Conservation (phyloP, 2,113 vertebrate genomes). For the Cebidichthys violaceus region DNA sequence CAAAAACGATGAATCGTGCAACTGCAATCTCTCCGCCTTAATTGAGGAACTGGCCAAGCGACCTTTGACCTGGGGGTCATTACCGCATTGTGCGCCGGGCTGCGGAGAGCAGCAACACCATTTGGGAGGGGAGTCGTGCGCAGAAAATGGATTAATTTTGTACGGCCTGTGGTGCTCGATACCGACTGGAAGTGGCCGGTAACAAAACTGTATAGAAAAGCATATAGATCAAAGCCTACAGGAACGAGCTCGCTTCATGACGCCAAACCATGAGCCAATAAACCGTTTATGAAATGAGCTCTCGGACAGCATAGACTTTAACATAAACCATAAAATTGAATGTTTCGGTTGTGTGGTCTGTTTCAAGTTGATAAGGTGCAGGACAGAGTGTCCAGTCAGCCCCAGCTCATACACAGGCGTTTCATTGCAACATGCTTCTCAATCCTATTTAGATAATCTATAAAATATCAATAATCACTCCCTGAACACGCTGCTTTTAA, state of each 20-base stretch:
- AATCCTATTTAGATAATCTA: conserved; percentile 16
- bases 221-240: conserved; percentile 40
- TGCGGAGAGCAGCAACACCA: conserved; percentile 63
- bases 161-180: conserved; percentile 57
- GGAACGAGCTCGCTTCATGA: background rate
- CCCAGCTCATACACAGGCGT: background rate
- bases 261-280: conserved; percentile 51
- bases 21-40: conserved; percentile 80
- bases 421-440: background rate
- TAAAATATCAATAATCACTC: conserved; percentile 25
- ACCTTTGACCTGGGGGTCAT: conserved; percentile 83
- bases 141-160: conserved; percentile 75
- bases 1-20: conserved; percentile 67
- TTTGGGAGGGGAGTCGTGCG: conserved; percentile 64
- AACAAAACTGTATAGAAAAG: conserved; percentile 8
- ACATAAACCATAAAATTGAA: conserved; percentile 67
- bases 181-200: conserved; percentile 46
- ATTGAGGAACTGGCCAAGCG: conserved; percentile 81
- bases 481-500: background rate
- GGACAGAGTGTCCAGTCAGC: conserved; percentile 25
- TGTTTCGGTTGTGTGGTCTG: conserved; percentile 52
- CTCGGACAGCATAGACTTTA: conserved; percentile 36
- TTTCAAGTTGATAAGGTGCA: conserved; percentile 69
- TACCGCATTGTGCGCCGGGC: conserved; percentile 78
- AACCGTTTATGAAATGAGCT: conserved; percentile 47